Conservation (phyloP, 1,140 invertebrate species). For the Campoletis sonorensis region DNA sequence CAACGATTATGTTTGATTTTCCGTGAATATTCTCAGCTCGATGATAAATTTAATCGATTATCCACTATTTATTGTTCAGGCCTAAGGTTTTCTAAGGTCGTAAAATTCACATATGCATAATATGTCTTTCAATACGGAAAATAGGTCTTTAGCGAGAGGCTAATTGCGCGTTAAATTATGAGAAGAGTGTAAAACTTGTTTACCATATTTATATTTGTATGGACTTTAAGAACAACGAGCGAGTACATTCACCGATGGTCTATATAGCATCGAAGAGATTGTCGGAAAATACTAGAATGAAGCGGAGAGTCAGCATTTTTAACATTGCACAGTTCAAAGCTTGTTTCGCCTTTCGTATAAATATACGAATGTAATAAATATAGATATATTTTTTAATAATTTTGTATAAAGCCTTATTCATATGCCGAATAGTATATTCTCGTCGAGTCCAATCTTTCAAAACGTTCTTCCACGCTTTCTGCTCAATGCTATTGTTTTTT, state of each 20-base stretch:
- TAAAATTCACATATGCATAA: conserved; percentile 1
- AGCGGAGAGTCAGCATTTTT: neutral
- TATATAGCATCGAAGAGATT: conserved; percentile 19
- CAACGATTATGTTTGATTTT: neutral
- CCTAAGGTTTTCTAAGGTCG: neutral
- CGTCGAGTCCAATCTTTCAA: neutral
- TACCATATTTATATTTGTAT: neutral
- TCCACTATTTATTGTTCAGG: neutral
- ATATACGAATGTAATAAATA: neutral
- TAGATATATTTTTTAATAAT: too few relatives aligned
- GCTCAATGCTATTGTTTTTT: conserved; percentile 2
- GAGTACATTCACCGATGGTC: neutral
- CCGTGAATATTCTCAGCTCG: neutral
- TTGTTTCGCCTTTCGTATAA: neutral
- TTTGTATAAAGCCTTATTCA: too few relatives aligned
- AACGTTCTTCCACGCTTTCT: conserved; percentile 32
- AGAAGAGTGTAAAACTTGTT: conserved; percentile 14
- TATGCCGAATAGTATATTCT: neutral
- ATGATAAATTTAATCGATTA: neutral
- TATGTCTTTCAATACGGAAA: neutral
- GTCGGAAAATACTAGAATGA: conserved; percentile 1
- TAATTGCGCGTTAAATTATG: conserved; percentile 15
- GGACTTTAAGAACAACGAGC: conserved; percentile 1
- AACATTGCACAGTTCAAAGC: neutral
- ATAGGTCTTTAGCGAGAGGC: neutral